phyloP scores from a whole-genome alignment of 92 coral and sea anemone genomes.

The Nematostella vectensis region DNA sequence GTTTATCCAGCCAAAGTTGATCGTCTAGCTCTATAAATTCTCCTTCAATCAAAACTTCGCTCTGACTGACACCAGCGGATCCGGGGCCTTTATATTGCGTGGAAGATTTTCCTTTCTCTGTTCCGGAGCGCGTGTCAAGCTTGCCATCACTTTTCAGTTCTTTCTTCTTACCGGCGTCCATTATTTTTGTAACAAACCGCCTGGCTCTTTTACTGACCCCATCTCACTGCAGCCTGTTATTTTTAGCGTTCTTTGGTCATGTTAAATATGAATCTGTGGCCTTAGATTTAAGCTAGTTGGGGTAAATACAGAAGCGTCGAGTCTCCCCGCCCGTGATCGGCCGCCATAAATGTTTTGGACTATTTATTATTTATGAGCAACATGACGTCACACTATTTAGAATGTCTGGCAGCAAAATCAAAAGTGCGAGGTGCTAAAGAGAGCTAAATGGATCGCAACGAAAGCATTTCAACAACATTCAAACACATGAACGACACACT shows the following conservation, averaged over 20 bases:
- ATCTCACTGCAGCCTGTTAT: no score
- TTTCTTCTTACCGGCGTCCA: background rate
- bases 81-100: no score
- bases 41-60: conserved; percentile 77
- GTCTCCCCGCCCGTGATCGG: background rate
- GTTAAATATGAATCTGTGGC: no score
- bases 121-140: no score
- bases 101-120: conserved; percentile 9
- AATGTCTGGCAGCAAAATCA: background rate
- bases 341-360: conserved; percentile 27
- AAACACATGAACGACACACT: no score
- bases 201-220: no score
- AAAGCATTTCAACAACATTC: no score
- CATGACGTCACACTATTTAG: conserved; percentile 23
- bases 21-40: conserved; percentile 70
- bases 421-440: no score
- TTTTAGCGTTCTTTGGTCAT: no score
- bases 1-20: conserved; percentile 61
- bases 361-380: conserved; percentile 20
- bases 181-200: background rate
- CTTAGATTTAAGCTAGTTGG: no score
- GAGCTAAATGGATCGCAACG: no score
- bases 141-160: no score
- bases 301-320: background rate
- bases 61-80: conserved; percentile 10